Base-by-base conservation (phyloP, 2,888 invertebrate genomes). In the Xanthia togata region DNA sequence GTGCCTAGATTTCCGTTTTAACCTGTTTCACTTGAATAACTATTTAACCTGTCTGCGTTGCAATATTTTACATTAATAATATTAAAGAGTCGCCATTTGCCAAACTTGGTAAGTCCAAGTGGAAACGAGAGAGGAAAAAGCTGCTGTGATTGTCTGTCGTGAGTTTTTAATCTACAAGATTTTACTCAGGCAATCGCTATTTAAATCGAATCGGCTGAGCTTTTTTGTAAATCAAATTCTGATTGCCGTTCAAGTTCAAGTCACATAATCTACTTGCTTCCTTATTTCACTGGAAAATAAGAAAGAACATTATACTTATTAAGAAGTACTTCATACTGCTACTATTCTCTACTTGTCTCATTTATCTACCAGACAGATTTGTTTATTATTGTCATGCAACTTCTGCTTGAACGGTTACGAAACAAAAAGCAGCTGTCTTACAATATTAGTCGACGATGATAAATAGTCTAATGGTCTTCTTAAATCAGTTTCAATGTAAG, bases 1-100 rank as follows among this genome's bases (percentile, higher is more conserved):
- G 89, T 92, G 92, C 91, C 92, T 93, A 93, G 93, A 92, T 95
- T 94, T 96, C 95, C 96, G 95, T 93, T 93, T 93, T 91, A 95
- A 95, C 96, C 93, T 89, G 95, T 94, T 91, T 87, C 81, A 91
- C 93, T 82, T 82, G 88, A 89, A 87, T 90, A 89, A 87, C 83
- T 90, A 89, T 89, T 90, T 89, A 86, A 87, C 76, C 81, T 87
- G 89, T 90, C 87, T 81, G 79, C 85, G 78, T 86, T 82, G 83
- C 84, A 86, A 89, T 87, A 90, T 86, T 85, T 89, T 85, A 86
- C 75, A 74, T 79, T 59, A 73, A 73, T 71, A 77, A 81, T 70
- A 82, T 81, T 78, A 83, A 73, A 77, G 60, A 59, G 31, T 35
- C 17, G 50, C 65, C 59, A 82, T 78, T 64, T 76, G 62, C 44